Conservation (phyloP, 2,888 invertebrate species). For the Cryptocheilus praepositus region DNA sequence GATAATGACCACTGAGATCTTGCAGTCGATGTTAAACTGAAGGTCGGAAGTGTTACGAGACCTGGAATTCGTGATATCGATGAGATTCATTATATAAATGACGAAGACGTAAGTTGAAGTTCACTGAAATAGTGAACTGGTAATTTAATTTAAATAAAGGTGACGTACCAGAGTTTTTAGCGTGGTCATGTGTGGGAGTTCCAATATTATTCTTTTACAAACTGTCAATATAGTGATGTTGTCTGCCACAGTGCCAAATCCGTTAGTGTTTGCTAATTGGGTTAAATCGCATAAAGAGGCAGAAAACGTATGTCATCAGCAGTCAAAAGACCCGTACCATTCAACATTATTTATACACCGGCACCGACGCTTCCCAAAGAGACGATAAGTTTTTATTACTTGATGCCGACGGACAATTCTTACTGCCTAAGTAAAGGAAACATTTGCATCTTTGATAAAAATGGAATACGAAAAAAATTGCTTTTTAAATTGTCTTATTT, state of each 20-base stretch:
- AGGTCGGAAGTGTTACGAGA: conserved; percentile 96
- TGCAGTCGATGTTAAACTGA: conserved; percentile 97
- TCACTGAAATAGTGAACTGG: background rate
- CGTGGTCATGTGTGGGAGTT: conserved; percentile 99
- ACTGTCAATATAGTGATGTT: conserved; percentile 97
- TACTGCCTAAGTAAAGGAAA: conserved; percentile 64
- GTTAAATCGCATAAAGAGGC: conserved; percentile 90
- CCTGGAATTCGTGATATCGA: conserved; percentile 98
- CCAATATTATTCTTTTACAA: conserved; percentile 94
- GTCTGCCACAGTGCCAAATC: conserved; percentile 98
- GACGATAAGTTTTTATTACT: conserved; percentile 88
- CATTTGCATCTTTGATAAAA: background rate
- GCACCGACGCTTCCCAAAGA: conserved; percentile 84
- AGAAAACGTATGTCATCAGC: conserved; percentile 94
- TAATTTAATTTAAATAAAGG: background rate
- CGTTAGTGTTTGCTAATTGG: conserved; percentile 96
- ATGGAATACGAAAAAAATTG: background rate
- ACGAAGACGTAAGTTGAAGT: conserved; percentile 83
- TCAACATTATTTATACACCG: conserved; percentile 96
- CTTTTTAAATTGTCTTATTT: background rate
- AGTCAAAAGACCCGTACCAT: conserved; percentile 95
- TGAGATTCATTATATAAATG: conserved; percentile 99
- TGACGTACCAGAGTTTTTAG: conserved; percentile 74
- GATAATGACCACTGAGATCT: conserved; percentile 99
- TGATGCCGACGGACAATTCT: conserved; percentile 85